Base-by-base conservation (phyloP, 2,888 invertebrate genomes). In the Arenicola marina region DNA sequence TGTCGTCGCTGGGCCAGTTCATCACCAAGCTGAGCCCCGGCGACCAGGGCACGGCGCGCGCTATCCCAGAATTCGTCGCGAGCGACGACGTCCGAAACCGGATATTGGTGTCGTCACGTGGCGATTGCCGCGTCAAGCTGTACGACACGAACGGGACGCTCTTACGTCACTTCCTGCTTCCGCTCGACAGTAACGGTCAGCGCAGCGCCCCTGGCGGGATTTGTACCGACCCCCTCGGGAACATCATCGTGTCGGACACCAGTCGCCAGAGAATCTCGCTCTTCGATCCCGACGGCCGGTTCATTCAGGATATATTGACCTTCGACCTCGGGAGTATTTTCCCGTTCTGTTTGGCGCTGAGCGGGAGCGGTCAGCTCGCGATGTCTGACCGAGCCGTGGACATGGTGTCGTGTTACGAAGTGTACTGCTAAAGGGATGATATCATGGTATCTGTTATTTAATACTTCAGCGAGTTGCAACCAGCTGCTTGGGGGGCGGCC, bases 221-320 rank as follows among this genome's bases (percentile, higher is more conserved):
- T 7, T 48, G 48, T 48, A 11, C 11, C 18, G 48, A 48, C 7
- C 28, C 7, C 18, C 21, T 28, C 7, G 60, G 62, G 28, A 62
- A 62, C 31, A 58, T 28, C 29, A 44, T 57, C 7, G 57, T 57
- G 18, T 26, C 32, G 7, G 58, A 62, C 53, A 58, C 26, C 21
- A 24, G 34, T 34, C 33, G 56, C 48, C 26, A 24, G 26, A 31
- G 56, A 21, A 38, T 57, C 24, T 57, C 45, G 26, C 28, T 26
- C n/a, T 57, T 45, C 31, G 32, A 46, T 18, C 7, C 7, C n/a
- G 31, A 46, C n/a, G 57, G 57, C 11, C 15, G 24, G 4, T 57
- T 45, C 46, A 46, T 45, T 1, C n/a, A 46, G 2, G 32, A 26
- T 21, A n/a, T 57, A 46, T n/a, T 57, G 31, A 26, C 7, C 21